Evolutionary conservation across 2,888 invertebrate genomes (phyloP), one percentile per base, ranked within the genome.

Genomic region (Crioceris asparagi): DNA sequence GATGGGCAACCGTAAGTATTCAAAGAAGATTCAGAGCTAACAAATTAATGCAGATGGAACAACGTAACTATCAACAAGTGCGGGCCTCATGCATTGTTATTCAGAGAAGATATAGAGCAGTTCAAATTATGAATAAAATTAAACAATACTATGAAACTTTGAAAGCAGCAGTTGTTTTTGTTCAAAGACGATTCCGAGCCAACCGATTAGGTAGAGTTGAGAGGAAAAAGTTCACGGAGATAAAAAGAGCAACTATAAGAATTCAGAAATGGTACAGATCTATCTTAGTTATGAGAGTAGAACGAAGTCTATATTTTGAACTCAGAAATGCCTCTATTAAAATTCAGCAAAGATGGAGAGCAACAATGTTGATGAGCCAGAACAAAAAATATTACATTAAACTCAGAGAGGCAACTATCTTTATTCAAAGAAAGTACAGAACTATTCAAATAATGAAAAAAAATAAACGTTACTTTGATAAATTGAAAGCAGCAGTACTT

Each of bases 101-200:
- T 40, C 72, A 74, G 51, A 59, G 66, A 26, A 54, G 63, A 12
- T 66, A 60, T 44, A 68, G 71, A 26, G 62, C 68, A 10, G 63
- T 29, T 29, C 29, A 29, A 6, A 6, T 51, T 49, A 15, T n/a
- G 3, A 29, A 43, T 40, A n/a, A 26, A 4, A 16, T 4, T 17
- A 23, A 33, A 12, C 6, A 19, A 3, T n/a, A 14, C 1, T 43
- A 19, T 17, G 16, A 23, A 14, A 10, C 14, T 2, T 17, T 36
- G 25, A 36, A 25, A 17, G 25, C 30, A 6, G n/a, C 31, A 10
- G 25, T 18, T 3, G 6, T 36, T 25, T 21, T 5, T 12, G 35
- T 44, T 12, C 46, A 47, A 25, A 16, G 35, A 17, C 29, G 18
- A 21, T 41, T 35, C 12, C 41, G 38, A 37, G 44, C 44, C 3